These are phyloP conservation scores for Cliona cf. orientalis DNA, from an alignment of 37 sponge, comb jelly and placozoan genomes.

Conservation along the genomic window DNA sequence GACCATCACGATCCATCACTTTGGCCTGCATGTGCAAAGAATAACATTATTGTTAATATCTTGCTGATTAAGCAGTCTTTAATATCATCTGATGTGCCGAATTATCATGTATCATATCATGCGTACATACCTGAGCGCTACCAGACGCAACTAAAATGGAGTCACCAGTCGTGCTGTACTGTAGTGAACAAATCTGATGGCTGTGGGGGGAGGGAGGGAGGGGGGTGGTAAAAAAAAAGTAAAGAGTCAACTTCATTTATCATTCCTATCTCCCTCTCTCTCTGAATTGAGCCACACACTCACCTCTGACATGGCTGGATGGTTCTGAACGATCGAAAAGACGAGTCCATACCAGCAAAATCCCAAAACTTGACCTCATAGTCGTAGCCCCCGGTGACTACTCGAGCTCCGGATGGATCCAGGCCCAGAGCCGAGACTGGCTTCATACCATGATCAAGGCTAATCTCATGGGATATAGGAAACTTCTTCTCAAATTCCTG, in stretches of 20 bases:
- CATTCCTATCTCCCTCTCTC: background rate
- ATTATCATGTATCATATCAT: too few relatives aligned
- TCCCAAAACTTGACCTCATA: conserved; percentile 85
- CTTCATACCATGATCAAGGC: conserved; percentile 80
- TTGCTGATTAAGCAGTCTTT: background rate
- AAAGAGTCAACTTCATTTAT: background rate
- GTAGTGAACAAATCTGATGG: conserved; percentile 80
- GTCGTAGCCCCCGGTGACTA: conserved; percentile 93
- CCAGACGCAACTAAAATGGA: conserved; percentile 79
- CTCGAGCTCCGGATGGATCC: conserved; percentile 92
- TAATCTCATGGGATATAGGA: conserved; percentile 83
- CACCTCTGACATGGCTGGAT: conserved; percentile 86
- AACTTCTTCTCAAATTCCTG: conserved; percentile 56
- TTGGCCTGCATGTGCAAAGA: conserved; percentile 57
- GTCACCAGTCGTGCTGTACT: conserved; percentile 91
- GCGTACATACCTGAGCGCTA: conserved; percentile 72
- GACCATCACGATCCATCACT: conserved; percentile 92
- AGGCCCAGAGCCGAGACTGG: conserved; percentile 89
- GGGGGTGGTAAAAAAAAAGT: background rate
- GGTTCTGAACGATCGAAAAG: conserved; percentile 75
- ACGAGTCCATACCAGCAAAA: conserved; percentile 88
- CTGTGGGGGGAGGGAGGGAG: conserved; percentile 29
- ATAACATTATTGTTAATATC: background rate
- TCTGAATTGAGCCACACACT: background rate
- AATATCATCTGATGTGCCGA: background rate